Evolutionary conservation across 1,140 invertebrate genomes (phyloP).

Genomic region (Eulimnadia texana): DNA sequence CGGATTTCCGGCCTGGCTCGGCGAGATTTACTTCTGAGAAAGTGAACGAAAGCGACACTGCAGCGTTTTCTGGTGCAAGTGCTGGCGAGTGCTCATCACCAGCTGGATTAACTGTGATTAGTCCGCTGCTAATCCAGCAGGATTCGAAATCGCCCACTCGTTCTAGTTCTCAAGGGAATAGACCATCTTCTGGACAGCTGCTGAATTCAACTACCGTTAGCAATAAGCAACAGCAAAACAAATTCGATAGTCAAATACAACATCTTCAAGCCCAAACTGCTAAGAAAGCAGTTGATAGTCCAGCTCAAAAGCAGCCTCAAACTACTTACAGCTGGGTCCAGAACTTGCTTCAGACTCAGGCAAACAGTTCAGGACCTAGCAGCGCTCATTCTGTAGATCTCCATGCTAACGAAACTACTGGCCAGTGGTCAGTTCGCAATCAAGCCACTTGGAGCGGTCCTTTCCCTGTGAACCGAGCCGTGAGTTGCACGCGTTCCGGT

Average conservation of each 20-base stretch:
- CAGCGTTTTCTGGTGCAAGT: no score
- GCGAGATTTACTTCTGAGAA: no score
- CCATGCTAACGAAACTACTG: not conserved
- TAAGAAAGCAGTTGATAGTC: no score
- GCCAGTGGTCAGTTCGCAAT: constrained; percentile 16
- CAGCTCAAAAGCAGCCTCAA: not conserved
- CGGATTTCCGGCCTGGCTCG: not conserved
- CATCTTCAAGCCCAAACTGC: no score
- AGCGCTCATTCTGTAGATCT: not conserved
- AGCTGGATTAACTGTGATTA: no score
- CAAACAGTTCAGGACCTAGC: not conserved
- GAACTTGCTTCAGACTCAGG: not conserved
- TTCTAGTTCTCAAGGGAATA: not conserved
- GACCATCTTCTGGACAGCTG: not conserved
- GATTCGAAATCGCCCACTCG: not conserved
- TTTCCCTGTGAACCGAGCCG: not conserved
- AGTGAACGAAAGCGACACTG: no score
- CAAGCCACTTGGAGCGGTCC: constrained; percentile 16
- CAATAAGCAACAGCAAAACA: not conserved
- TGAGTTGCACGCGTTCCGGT: constrained; percentile 12
- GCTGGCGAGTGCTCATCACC: no score
- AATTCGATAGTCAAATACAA: no score
- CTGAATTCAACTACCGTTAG: not conserved
- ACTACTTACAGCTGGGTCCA: not conserved
- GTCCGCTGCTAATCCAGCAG: no score